These are phyloP conservation scores for Xiphophorus maculatus DNA, from an alignment of 2,113 vertebrate species.

Conservation along the genomic window DNA sequence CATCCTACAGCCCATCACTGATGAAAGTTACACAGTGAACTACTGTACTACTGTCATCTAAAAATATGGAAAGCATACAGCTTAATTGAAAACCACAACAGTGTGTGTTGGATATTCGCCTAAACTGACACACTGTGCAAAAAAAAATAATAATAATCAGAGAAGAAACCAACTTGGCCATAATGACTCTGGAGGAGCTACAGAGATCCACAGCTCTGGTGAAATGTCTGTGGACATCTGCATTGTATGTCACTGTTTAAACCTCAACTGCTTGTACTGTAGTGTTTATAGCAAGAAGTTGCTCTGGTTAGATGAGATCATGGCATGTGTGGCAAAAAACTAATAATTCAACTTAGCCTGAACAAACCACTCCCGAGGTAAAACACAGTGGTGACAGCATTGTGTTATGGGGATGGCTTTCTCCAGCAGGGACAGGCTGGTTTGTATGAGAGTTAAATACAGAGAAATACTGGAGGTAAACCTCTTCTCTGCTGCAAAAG, in stretches of 20 bases:
- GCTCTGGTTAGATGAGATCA: background rate
- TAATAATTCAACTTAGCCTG: background rate
- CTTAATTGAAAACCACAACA: background rate
- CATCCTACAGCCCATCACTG: conserved; percentile 52
- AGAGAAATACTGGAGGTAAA: background rate
- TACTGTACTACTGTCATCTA: conserved; percentile 18
- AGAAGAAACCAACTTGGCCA: background rate
- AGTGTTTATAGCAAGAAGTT: no score
- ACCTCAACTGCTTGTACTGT: background rate
- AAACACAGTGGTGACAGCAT: background rate
- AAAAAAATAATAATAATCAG: background rate
- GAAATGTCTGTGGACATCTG: background rate
- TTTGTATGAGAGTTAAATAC: background rate
- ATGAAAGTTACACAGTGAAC: conserved; percentile 71
- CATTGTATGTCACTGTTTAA: background rate
- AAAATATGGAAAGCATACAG: background rate
- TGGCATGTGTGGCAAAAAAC: background rate
- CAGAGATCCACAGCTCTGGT: background rate
- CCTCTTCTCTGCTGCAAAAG: background rate
- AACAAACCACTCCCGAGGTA: background rate
- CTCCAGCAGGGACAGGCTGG: background rate
- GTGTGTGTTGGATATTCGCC: background rate
- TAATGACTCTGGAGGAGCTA: background rate
- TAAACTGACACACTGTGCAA: background rate
- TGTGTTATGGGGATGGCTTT: background rate